Evolutionary conservation across 2,113 vertebrate genomes (phyloP), one percentile per base, ranked within the genome.

Genomic region (Nannobrachium achirus): DNA sequence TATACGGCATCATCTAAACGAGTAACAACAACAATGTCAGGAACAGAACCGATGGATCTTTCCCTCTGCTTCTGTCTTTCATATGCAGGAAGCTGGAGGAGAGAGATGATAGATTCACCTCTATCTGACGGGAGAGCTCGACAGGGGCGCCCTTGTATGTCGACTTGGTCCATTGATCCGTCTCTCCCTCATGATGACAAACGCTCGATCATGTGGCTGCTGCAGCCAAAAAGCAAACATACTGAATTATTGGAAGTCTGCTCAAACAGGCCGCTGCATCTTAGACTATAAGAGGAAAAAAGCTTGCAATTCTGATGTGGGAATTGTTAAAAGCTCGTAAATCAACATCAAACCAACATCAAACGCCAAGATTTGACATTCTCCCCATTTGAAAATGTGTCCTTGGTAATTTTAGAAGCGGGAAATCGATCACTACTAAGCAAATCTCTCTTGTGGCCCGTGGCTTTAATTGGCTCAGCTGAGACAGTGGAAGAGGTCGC

Each of bases 51-150:
- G 6, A 33, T 33, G 25, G 66, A 60, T 49, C 39, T 81, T 69
- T 74, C 41, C 46, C 62, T 69, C 62, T 46, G 62, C 11, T 18
- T 9, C 65, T 48, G 13, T 44, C 58, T 20, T 63, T 68, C 63
- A 81, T 81, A 79, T 80, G 75, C 85, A 81, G 81, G 82, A 79
- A 85, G 83, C 85, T 70, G 52, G 70, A 72, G 66, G 57, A 82
- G 78, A 75, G 73, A 85, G 73, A 66, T 79, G 25, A 90, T 83
- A 41, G 83, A 89, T 86, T 75, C 55, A 50, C 42, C 56, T 71
- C 75, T n/a, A n/a, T n/a, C n/a, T 69, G 80, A 82, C 71, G 78
- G 61, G 63, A 79, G 75, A 38, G 68, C 78, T 68, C 53, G 19
- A 82, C 80, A 75, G 69, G 81, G 63, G 73, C 7, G 18, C 69